Base-by-base conservation (phyloP, 2,797 vertebrate genomes). In the Peromyscus aztecus region DNA sequence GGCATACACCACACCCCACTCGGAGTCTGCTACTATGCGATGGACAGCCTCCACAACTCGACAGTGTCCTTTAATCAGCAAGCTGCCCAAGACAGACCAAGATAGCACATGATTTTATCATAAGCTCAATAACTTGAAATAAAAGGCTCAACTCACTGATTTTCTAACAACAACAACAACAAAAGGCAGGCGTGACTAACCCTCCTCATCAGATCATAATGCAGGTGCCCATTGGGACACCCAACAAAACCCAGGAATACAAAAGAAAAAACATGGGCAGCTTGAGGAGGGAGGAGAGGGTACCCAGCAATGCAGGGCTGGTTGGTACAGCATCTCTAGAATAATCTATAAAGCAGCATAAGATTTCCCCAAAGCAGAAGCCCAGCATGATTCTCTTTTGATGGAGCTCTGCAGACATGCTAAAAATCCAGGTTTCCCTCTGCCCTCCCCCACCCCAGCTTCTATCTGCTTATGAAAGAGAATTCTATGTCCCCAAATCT, bases 1-100 rank as follows among this genome's bases (percentile, higher is more conserved):
- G 52, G 17, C 10, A 19, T 31, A 40, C 3, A n/a, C 63, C 14
- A 11, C 13, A 2, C 0, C 2, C 2, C 27, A 17, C 19, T 31
- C 57, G 43, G 23, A 43, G 29, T 17, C 10, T 16, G 1, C 4
- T 21, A 4, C 4, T 43, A 3, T 4, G 14, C 0, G 4, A 16
- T 10, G 2, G 61, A n/a, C 7, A 55, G 10, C 55, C 12, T 49
- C 12, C 23, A 52, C 77, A 23, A 13, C 55, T 6, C 34, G 80
- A 31, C 34, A 34, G 16, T 31, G 16, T 46, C 17, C 21, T 23
- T 71, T 75, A 34, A 19, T 63, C 31, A 40, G 31, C 23, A 76
- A 12, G 24, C n/a, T 23, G 49, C 34, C 8, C 63, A 63, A 46
- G 34, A 46, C 9, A 65, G 80, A n/a, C 43, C 23, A 65, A 65